Evolutionary conservation across 2,797 vertebrate species (phyloP), one percentile per base, ranked within the genome.

Genomic region (Liparis tanakae): DNA sequence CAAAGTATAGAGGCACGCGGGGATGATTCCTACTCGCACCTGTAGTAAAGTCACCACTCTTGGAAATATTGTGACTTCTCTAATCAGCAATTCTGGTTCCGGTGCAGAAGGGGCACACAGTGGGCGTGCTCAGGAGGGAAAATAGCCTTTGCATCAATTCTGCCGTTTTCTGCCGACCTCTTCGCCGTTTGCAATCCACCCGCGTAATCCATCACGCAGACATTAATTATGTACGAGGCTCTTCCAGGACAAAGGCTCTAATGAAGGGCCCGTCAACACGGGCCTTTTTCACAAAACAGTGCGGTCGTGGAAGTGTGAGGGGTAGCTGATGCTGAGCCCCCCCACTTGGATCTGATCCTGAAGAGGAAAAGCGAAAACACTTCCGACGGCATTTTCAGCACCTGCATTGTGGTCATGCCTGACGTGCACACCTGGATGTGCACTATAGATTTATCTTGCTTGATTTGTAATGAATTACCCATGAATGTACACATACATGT

Each of bases 191-290:
- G 81, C 86, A 89, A 89, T 72, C 87, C 79, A 86, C 82, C 85
- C 72, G 55, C 91, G 91, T 91, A 93, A 94, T 95, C 92, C 91
- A 94, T 94, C 93, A 93, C 74, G 73, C 77, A 91, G 93, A 92
- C 93, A 92, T 93, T 94, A 92, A 94, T 95, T 94, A 94, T 89
- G 90, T 89, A 85, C 83, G 71, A 80, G 80, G 83, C 90, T 92
- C 90, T 93, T 91, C 79, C 86, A 90, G 87, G 91, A 94, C 89
- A 92, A 91, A 94, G 92, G 88, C 82, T 89, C 89, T 93, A 93
- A 94, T 93, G 88, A 94, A 94, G 88, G 88, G 86, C 81, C 85
- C 93, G 92, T 91, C 92, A 91, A 87, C 88, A 76, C 72, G 81
- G 82, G 76, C 81, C 84, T 76, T 67, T 82, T 61, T 70, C 69